These are phyloP conservation scores for Podarcis raffonei DNA, from an alignment of 2,113 vertebrate genomes.

Conservation along the genomic window DNA sequence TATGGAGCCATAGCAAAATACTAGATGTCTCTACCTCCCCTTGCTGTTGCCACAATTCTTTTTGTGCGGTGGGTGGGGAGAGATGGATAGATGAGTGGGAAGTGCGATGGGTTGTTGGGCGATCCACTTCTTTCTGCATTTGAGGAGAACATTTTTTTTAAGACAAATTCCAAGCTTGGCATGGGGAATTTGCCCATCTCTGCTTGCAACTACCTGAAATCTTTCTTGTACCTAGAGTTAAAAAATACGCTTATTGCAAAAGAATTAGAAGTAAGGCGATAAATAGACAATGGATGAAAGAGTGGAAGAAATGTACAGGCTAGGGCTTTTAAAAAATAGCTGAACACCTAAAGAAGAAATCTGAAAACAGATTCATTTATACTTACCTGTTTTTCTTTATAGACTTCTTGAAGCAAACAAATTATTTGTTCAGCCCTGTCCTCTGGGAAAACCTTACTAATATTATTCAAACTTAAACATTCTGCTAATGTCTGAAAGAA, in stretches of 20 bases:
- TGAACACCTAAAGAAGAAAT: neutral
- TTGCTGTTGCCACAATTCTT: no score
- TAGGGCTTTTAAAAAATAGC: neutral
- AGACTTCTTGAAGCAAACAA: neutral
- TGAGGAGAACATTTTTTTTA: no score
- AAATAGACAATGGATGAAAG: neutral
- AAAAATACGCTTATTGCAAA: no score
- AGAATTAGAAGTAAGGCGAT: neutral
- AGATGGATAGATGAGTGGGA: no score
- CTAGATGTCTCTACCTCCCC: neutral
- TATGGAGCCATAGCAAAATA: neutral
- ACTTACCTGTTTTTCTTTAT: neutral
- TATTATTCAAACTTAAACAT: no score
- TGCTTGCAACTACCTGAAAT: no score
- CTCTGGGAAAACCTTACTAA: neutral
- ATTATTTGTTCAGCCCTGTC: neutral
- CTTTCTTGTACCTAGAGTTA: no score
- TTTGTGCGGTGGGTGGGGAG: no score
- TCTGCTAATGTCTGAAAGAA: neutral
- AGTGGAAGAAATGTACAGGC: neutral
- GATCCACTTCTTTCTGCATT: no score
- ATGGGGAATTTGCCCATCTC: no score
- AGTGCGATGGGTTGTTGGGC: no score
- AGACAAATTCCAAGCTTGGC: no score
- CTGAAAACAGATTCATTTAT: neutral